These are phyloP conservation scores for Autographa pulchrina DNA, from an alignment of 2,888 invertebrate species.

Conservation along the genomic window DNA sequence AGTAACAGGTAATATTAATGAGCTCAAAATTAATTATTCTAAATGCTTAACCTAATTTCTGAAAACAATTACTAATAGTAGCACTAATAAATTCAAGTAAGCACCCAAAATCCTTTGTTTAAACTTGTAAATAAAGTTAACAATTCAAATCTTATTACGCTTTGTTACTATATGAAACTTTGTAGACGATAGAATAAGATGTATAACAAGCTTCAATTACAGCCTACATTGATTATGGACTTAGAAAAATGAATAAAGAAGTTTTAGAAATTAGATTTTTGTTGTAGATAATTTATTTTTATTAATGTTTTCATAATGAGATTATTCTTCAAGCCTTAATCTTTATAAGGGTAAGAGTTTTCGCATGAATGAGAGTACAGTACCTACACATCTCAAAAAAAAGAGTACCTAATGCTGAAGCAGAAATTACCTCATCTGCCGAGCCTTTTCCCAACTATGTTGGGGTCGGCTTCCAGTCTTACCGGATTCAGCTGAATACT, in stretches of 20 bases:
- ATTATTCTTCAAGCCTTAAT: too few species aligned
- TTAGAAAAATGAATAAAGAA: constrained; percentile 11
- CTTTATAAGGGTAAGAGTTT: too few species aligned
- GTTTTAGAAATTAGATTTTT: background rate
- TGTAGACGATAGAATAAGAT: constrained; percentile 26
- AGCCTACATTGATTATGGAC: constrained; percentile 33
- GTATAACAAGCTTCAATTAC: constrained; percentile 39
- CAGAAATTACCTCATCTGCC: too few species aligned
- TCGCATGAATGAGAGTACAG: too few species aligned
- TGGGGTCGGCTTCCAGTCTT: too few species aligned
- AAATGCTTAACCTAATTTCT: constrained; percentile 24
- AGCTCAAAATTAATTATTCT: constrained; percentile 16
- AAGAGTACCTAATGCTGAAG: too few species aligned
- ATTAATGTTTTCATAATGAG: too few species aligned
- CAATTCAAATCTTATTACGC: constrained; percentile 43
- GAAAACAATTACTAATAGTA: constrained; percentile 14
- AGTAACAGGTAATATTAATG: background rate
- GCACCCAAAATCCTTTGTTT: constrained; percentile 26
- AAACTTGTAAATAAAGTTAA: constrained; percentile 49
- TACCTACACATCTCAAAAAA: too few species aligned
- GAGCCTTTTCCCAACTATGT: too few species aligned
- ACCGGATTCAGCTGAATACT: too few species aligned
- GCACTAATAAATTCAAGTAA: constrained; percentile 23
- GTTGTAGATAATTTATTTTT: too few species aligned
- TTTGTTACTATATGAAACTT: constrained; percentile 48